Base-by-base conservation (phyloP, 2,888 invertebrate genomes). In the Anagyrus pseudococci region DNA sequence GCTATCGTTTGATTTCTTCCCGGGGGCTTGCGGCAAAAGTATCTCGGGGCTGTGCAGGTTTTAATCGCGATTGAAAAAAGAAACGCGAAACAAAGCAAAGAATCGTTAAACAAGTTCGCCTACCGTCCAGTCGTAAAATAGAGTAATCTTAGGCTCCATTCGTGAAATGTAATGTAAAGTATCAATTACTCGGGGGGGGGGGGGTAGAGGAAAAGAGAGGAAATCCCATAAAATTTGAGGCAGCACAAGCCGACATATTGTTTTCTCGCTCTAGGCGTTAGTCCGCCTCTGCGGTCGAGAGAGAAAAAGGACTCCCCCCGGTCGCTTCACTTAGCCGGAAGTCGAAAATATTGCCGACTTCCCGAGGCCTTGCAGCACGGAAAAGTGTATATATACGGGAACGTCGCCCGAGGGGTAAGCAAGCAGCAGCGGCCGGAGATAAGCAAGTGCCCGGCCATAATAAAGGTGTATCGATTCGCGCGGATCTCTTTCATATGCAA, bases 381-480 rank as follows among this genome's bases (percentile, higher is more conserved):
- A 61, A 66, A 68, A 59, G 19, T 58, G 53, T 23, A 52, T n/a
- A 48, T 50, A 68, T n/a, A n/a, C n/a, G n/a, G n/a, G n/a, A n/a
- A n/a, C n/a, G n/a, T 64, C 23, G 47, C 29, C 50, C 66, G 58
- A 40, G 53, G 29, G 44, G 47, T 54, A 43, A 52, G 33, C 26
- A 52, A 19, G 26, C 17, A 23, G 10, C 62, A 54, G 57, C 29
- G 52, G 60, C 55, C 67, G 70, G 71, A 78, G 80, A 80, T 80
- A 80, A 78, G 77, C 73, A 74, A 77, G 74, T 73, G 72, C 68
- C 56, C 41, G 40, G 23, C 54, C 60, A 66, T 76, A 77, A 79
- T 78, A 80, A 79, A 78, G 76, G 77, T 77, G 74, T 79, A 80
- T 80, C 79, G 79, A 80, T 80, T 79, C 76, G 62, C 70, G 43